Conservation (phyloP, 2,113 vertebrate genomes). For the Mugil cephalus region DNA sequence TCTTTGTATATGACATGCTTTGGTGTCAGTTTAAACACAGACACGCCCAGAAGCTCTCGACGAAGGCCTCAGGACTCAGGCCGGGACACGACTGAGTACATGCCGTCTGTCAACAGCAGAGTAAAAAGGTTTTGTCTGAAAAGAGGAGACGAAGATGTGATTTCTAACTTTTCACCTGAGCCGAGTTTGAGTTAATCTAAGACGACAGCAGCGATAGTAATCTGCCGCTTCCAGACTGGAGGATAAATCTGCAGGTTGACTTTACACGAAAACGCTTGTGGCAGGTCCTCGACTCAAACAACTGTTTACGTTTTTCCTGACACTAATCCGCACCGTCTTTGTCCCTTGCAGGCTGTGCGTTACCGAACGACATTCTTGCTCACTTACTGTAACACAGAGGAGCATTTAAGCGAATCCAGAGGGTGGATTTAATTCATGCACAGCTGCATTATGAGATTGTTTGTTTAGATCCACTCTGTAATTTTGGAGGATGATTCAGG, state of each 20-base stretch:
- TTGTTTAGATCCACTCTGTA: constrained; percentile 1
- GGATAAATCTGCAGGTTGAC: constrained; percentile 31
- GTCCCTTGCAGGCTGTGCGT: not conserved
- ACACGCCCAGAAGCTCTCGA: constrained; percentile 50
- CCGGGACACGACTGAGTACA: not conserved
- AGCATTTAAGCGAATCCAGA: not conserved
- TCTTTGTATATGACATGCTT: constrained; percentile 32
- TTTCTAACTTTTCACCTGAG: not conserved
- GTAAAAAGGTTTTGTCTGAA: not conserved
- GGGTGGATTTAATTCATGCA: not conserved
- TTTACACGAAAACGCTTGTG: constrained; percentile 14
- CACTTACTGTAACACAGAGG: not conserved
- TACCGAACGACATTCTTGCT: not conserved
- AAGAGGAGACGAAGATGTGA: not conserved
- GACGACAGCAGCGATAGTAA: not conserved
- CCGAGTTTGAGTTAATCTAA: constrained; percentile 1
- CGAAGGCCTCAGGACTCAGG: constrained; percentile 23
- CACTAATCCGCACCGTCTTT: constrained; percentile 16
- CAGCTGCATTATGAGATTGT: not conserved
- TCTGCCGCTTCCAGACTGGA: constrained; percentile 18
- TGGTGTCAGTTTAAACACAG: constrained; percentile 49
- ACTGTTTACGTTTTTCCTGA: not conserved
- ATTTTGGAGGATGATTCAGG: not conserved
- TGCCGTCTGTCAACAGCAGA: not conserved
- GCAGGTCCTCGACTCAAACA: constrained; percentile 1